Evolutionary conservation across 2,113 vertebrate genomes (phyloP).

Genomic region (Mormyrus iriodes): DNA sequence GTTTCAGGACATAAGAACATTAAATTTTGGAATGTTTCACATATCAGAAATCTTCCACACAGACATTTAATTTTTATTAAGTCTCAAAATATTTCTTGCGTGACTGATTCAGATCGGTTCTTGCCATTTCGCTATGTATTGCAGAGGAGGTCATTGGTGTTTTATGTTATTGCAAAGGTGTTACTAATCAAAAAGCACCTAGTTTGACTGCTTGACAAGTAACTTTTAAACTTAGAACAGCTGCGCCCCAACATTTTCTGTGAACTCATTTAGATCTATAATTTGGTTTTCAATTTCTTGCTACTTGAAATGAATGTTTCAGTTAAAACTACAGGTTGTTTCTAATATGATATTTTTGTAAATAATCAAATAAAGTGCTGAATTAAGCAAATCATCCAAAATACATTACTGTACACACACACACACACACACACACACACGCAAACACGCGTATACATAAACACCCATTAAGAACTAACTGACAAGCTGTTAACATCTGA

Average conservation of each 20-base stretch:
- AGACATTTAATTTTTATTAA: not conserved
- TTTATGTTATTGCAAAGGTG: not conserved
- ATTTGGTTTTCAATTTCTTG: not conserved
- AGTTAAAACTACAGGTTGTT: not conserved
- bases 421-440: too few relatives aligned
- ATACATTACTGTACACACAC: too few relatives aligned
- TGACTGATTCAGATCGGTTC: not conserved
- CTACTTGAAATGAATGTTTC: not conserved
- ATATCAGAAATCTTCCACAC: not conserved
- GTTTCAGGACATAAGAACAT: not conserved
- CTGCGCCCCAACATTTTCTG: not conserved
- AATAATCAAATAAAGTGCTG: not conserved
- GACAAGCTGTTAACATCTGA: too few relatives aligned
- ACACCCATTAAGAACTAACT: too few relatives aligned
- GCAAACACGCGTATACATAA: too few relatives aligned
- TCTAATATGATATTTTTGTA: not conserved
- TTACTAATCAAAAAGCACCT: not conserved
- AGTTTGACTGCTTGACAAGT: not conserved
- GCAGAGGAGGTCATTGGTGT: not conserved
- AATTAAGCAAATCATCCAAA: not conserved
- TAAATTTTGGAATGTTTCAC: not conserved
- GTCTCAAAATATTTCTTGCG: not conserved
- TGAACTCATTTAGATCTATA: not conserved
- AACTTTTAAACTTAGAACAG: not conserved
- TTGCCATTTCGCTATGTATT: not conserved